A percentile compares a stretch with the other conserved stretches of the same genome.
Evolutionary conservation across 2,113 vertebrate genomes (phyloP).

Genomic region (Zosterops pallidus): DNA sequence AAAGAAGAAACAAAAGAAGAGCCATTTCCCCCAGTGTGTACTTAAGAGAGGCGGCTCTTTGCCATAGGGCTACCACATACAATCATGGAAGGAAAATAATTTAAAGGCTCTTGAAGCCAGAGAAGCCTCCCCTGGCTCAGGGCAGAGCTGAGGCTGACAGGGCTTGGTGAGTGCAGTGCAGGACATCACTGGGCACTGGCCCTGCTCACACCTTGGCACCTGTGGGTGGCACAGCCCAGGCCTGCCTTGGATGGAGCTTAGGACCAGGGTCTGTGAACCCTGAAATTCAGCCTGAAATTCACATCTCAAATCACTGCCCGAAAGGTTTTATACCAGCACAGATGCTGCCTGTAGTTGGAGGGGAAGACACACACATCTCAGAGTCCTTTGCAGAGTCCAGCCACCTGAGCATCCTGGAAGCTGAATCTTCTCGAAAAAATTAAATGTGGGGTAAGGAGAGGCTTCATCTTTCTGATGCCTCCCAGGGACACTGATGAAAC

Average conservation of each 20-base stretch:
- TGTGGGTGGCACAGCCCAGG: rapidly evolving
- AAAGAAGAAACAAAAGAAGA: not conserved
- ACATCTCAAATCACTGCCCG: not conserved
- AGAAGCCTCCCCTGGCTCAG: not conserved
- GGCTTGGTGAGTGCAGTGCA: rapidly evolving
- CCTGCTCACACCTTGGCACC: not conserved
- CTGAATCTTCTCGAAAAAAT: not conserved
- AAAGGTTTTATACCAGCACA: not conserved
- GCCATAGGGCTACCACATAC: not conserved
- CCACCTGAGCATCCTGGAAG: not conserved
- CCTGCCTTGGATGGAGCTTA: not conserved
- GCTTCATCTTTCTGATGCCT: not conserved
- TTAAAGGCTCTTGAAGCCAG: not conserved
- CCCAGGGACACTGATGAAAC: not conserved
- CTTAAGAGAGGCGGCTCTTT: not conserved
- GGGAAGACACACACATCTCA: not conserved
- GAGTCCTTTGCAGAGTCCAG: not conserved
- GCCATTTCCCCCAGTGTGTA: not conserved
- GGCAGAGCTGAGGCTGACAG: rapidly evolving
- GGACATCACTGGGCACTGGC: not conserved
- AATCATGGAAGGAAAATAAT: not conserved
- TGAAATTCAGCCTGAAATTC: not conserved
- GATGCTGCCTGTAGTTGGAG: not conserved
- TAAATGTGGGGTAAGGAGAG: not conserved
- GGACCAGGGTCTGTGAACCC: not conserved